phyloP scores from a whole-genome alignment of 2,113 vertebrate species.

The Globicephala melas region DNA sequence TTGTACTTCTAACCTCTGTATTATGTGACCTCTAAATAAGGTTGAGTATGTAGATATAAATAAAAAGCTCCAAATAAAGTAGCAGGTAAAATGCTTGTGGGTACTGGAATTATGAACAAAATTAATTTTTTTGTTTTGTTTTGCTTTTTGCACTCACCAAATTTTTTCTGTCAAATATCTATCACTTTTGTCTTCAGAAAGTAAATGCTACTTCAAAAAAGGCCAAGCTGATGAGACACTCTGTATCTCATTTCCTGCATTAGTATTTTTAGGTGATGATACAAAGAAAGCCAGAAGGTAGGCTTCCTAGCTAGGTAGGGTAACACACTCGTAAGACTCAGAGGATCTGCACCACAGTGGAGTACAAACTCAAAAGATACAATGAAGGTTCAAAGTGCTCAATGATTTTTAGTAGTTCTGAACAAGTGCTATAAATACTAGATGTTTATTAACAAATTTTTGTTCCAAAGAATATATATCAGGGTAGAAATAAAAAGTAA shows the following conservation, averaged over 20 bases:
- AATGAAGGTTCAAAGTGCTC: not conserved
- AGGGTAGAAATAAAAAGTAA: not conserved
- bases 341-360: not conserved
- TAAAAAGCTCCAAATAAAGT: not conserved
- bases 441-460: not conserved
- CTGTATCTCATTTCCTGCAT: not conserved
- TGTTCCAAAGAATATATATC: not conserved
- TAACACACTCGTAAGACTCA: not conserved
- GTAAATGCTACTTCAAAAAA: constrained; percentile 12
- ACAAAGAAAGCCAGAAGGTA: not conserved
- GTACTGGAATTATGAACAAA: not conserved
- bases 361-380: not conserved
- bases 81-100: not conserved
- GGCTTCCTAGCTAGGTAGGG: not conserved
- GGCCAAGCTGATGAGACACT: not conserved
- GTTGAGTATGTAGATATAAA: not conserved
- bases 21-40: not conserved
- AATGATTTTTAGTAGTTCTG: not conserved
- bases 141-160: constrained; percentile 19
- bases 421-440: not conserved
- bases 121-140: not conserved
- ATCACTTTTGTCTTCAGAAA: not conserved
- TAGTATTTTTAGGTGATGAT: not conserved
- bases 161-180: not conserved
- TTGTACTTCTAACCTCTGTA: not conserved